Evolutionary conservation across 2,888 invertebrate species (phyloP).

Genomic region (Piscicola geometra): DNA sequence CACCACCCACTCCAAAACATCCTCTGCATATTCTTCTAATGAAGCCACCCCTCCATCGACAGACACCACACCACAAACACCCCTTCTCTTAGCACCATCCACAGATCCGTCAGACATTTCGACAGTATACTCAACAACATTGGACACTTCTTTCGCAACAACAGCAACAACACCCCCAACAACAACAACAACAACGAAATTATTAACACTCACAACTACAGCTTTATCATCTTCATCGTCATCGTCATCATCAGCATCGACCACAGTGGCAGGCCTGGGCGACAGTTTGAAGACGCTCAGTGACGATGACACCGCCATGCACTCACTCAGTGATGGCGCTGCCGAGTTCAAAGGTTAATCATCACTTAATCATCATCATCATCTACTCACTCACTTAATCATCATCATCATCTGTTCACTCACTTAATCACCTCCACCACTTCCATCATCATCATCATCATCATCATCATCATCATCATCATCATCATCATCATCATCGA

Average conservation of each 20-base stretch:
- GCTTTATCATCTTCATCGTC: not conserved
- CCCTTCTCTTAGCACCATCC: not conserved
- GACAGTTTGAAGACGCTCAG: not conserved
- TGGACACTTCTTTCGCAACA: not conserved
- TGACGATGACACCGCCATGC: slow-evolving; percentile 1
- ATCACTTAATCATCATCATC: not conserved
- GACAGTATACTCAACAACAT: not conserved
- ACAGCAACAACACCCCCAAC: not conserved
- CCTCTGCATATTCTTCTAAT: no score
- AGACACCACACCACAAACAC: not conserved
- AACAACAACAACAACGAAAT: not conserved
- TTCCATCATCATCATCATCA: no score
- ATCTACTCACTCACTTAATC: not conserved
- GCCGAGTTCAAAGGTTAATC: not conserved
- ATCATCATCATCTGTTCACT: no score
- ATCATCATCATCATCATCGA: slow-evolving; percentile 11
- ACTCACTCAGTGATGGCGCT: not conserved
- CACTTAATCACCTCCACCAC: no score
- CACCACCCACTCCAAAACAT: no score
- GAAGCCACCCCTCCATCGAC: no score
- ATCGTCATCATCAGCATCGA: not conserved
- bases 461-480: slow-evolving; percentile 26
- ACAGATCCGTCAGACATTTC: not conserved
- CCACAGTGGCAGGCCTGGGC: not conserved
- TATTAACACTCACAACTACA: not conserved